These are phyloP conservation scores for Akabosia matsudoensis DNA, from an alignment of 1,140 invertebrate species.

Conservation along the genomic window DNA sequence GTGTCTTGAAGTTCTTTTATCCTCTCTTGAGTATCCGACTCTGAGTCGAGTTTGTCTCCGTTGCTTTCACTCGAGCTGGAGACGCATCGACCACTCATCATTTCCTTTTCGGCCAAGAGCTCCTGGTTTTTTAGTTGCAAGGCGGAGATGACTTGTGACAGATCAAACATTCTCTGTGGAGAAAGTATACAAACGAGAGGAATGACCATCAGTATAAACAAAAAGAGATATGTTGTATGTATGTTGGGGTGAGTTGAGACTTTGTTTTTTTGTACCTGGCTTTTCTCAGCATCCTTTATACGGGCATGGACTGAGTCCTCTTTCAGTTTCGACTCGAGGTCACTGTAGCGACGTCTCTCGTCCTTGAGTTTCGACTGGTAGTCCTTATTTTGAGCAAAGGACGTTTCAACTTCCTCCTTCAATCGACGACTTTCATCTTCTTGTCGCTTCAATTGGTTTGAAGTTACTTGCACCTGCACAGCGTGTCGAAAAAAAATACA, in stretches of 20 bases:
- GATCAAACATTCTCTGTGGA: conserved; percentile 43
- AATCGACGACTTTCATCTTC: conserved; percentile 71
- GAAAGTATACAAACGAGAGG: neutral
- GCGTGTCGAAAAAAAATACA: neutral
- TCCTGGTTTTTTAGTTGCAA: conserved; percentile 47
- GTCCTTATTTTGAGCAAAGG: conserved; percentile 69
- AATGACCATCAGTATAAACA: neutral
- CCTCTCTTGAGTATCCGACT: conserved; percentile 40
- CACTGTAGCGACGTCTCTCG: conserved; percentile 79
- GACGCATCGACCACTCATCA: conserved; percentile 37
- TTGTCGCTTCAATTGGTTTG: conserved; percentile 60
- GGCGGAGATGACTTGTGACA: conserved; percentile 46
- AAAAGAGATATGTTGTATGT: neutral
- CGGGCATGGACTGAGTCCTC: conserved; percentile 47
- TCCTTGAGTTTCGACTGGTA: conserved; percentile 74
- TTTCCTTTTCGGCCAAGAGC: conserved; percentile 43
- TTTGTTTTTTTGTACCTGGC: conserved; percentile 36
- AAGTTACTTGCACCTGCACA: conserved; percentile 45
- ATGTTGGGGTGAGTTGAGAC: neutral
- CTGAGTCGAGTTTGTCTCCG: conserved; percentile 36
- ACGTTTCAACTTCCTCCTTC: conserved; percentile 64
- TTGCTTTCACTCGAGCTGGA: conserved; percentile 36
- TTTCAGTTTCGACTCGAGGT: conserved; percentile 71
- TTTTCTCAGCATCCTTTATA: conserved; percentile 46
- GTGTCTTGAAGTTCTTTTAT: conserved; percentile 39